Evolutionary conservation across 2,797 vertebrate species (phyloP).

Genomic region (Australoheros facetus): DNA sequence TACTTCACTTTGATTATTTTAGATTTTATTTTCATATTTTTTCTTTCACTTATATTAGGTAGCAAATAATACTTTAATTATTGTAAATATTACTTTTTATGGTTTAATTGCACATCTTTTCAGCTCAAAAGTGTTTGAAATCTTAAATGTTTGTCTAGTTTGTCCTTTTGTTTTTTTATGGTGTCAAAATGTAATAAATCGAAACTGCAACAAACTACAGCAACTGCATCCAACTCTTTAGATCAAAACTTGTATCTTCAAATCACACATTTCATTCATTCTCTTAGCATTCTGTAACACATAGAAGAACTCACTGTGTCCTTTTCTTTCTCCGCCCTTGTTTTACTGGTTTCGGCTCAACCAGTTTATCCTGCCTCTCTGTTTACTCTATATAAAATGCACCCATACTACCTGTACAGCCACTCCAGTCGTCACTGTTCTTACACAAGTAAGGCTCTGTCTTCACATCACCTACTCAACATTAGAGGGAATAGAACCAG

Average conservation of each 20-base stretch:
- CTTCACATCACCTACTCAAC: not conserved
- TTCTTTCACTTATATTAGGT: not conserved
- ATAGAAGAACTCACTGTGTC: constrained; percentile 58
- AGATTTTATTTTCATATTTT: not conserved
- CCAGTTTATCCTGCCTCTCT: constrained; percentile 83
- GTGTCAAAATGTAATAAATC: not conserved
- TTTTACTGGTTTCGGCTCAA: constrained; percentile 86
- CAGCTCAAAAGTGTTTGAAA: not conserved
- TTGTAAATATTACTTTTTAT: not conserved
- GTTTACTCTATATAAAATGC: constrained; percentile 82
- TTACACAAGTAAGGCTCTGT: constrained; percentile 34
- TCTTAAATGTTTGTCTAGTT: not conserved
- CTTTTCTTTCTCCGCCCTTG: constrained; percentile 74
- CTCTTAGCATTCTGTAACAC: constrained; percentile 41
- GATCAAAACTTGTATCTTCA: constrained; percentile 19
- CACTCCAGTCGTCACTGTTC: constrained; percentile 70
- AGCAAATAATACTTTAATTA: not conserved
- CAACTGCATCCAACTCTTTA: not conserved
- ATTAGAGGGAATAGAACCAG: not conserved
- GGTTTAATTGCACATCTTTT: not conserved
- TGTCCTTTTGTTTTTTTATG: not conserved
- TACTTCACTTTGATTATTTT: not conserved
- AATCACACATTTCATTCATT: constrained; percentile 72
- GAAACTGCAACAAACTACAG: not conserved
- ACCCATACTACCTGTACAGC: constrained; percentile 54